Evolutionary conservation across 2,888 invertebrate genomes (phyloP), one percentile per base, ranked within the genome.

Genomic region (Parapristionchus giblindavisi): DNA sequence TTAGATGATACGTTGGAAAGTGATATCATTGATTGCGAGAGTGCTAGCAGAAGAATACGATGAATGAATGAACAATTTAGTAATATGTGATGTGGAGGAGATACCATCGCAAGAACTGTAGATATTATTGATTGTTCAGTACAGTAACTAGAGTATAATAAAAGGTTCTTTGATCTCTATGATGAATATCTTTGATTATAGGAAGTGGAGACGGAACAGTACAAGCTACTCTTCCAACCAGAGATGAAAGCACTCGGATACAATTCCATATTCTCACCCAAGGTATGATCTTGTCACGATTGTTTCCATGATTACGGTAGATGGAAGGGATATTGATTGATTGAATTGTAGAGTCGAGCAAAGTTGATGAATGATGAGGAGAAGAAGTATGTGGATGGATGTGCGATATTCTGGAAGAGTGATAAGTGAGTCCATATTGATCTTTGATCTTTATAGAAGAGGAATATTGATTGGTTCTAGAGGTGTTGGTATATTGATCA

Each of bases 121-220:
- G n/a, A n/a, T n/a, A n/a, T n/a, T n/a, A n/a, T n/a, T n/a, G n/a
- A n/a, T n/a, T n/a, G n/a, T n/a, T n/a, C n/a, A n/a, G n/a, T n/a
- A n/a, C n/a, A n/a, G n/a, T n/a, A n/a, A n/a, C n/a, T n/a, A n/a
- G n/a, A n/a, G n/a, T n/a, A n/a, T n/a, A n/a, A n/a, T n/a, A n/a
- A n/a, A n/a, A n/a, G n/a, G n/a, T n/a, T n/a, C n/a, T n/a, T n/a
- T n/a, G n/a, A n/a, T n/a, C n/a, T n/a, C n/a, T n/a, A n/a, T n/a
- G n/a, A n/a, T n/a, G n/a, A n/a, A n/a, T n/a, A n/a, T n/a, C n/a
- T n/a, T n/a, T 34, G 17, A 48, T 78, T 92, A 79, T 92, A 98
- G 92, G 99, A 99, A 90, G 96, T 99, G 78, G 98, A 99, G 90
- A 98, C 97, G 85, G 97, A 98, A 89, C 97, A 99, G 90, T 99